These are phyloP conservation scores for Merops nubicus DNA, from an alignment of 2,113 vertebrate genomes.

Conservation along the genomic window DNA sequence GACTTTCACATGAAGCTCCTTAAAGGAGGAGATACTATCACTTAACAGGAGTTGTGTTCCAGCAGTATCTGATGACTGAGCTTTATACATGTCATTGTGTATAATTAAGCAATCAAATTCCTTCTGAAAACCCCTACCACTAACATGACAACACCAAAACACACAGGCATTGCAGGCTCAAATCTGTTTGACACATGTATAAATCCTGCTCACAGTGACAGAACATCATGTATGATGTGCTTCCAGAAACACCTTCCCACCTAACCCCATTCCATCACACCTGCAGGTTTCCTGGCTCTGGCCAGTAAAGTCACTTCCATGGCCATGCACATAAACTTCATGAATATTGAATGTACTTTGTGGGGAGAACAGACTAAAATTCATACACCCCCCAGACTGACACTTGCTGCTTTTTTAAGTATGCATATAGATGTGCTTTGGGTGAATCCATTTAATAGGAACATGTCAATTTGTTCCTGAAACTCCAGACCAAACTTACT, in stretches of 20 bases:
- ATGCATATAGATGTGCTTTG: background rate
- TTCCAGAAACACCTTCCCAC: background rate
- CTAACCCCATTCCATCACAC: background rate
- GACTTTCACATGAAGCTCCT: background rate
- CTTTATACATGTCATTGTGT: background rate
- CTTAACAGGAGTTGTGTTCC: background rate
- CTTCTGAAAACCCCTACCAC: background rate
- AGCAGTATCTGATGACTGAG: conserved; percentile 19
- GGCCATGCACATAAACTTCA: background rate
- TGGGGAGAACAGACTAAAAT: background rate
- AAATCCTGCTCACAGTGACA: background rate
- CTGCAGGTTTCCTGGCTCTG: background rate
- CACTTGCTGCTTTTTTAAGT: background rate
- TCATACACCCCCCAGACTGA: background rate
- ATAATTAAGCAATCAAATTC: background rate
- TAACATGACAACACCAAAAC: background rate
- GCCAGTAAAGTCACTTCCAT: background rate
- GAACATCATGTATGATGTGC: background rate
- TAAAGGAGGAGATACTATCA: background rate
- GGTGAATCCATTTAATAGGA: background rate
- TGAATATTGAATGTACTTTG: background rate
- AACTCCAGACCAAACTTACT: background rate
- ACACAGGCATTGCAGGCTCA: background rate
- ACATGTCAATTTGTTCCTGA: background rate
- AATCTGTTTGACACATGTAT: background rate